phyloP scores from a whole-genome alignment of 2,888 invertebrate species.

The Clunio marinus region DNA sequence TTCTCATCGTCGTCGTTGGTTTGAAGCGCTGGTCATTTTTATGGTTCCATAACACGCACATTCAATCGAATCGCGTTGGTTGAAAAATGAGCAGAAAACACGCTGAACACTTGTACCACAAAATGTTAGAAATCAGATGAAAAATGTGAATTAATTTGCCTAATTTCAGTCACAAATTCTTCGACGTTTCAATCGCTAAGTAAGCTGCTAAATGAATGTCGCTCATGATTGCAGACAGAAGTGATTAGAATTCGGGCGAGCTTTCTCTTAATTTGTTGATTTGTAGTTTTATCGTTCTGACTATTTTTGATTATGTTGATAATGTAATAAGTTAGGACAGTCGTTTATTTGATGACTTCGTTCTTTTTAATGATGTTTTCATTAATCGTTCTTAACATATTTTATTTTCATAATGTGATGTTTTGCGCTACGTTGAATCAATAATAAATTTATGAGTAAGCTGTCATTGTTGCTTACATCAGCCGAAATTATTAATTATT shows the following conservation, averaged over 20 bases:
- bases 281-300: conserved; percentile 6
- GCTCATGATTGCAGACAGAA: conserved; percentile 4
- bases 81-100: conserved; percentile 24
- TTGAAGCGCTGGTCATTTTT: not conserved
- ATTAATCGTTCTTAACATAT: not conserved
- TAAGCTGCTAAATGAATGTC: too few relatives aligned
- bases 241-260: conserved; percentile 9
- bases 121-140: not conserved
- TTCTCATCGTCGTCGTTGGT: not conserved
- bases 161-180: conserved; percentile 23
- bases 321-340: conserved; percentile 3
- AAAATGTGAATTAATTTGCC: conserved; percentile 35
- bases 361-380: not conserved
- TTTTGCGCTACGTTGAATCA: not conserved
- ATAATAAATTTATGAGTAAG: not conserved
- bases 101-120: not conserved
- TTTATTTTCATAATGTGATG: not conserved
- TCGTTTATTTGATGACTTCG: not conserved
- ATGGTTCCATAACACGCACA: conserved; percentile 29
- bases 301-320: not conserved
- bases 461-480: too few relatives aligned
- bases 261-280: conserved; percentile 20
- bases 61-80: conserved; percentile 37
- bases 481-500: conserved; percentile 1
- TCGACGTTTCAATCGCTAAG: not conserved